These are phyloP conservation scores for Ichneumon xanthorius DNA, from an alignment of 2,888 invertebrate species.

Conservation along the genomic window DNA sequence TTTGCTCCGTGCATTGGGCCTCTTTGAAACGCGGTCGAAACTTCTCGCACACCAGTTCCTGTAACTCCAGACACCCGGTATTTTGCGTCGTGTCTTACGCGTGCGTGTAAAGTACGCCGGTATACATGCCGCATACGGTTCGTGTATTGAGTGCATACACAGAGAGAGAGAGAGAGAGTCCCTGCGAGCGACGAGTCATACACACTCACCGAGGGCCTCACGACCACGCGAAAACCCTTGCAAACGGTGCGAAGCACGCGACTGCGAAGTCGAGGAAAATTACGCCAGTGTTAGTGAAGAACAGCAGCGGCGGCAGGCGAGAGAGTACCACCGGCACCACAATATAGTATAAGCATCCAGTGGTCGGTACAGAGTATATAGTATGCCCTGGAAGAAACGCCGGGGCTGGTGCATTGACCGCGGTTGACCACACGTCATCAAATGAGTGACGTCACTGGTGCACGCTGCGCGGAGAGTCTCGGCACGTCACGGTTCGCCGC, in stretches of 20 bases:
- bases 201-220: background rate
- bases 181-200: background rate
- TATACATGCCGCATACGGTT: slow-evolving; percentile 25
- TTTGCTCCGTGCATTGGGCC: background rate
- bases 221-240: background rate
- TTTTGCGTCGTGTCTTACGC: slow-evolving; percentile 40
- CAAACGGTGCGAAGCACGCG: slow-evolving; percentile 4
- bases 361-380: slow-evolving; percentile 43
- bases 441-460: slow-evolving; percentile 83
- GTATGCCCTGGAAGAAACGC: slow-evolving; percentile 79
- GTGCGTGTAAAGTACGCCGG: slow-evolving; percentile 38
- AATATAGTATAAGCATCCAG: slow-evolving; percentile 24
- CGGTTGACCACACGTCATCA: slow-evolving; percentile 85
- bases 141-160: background rate
- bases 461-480: slow-evolving; percentile 67
- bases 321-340: slow-evolving; percentile 9
- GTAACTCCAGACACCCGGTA: slow-evolving; percentile 72
- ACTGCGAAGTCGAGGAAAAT: slow-evolving; percentile 14
- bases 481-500: slow-evolving; percentile 78
- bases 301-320: slow-evolving; percentile 43
- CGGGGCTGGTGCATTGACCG: slow-evolving; percentile 84
- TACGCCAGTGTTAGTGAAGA: slow-evolving; percentile 4
- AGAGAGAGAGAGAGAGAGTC: background rate
- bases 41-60: background rate
- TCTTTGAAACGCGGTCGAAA: background rate